Evolutionary conservation across 2,113 vertebrate genomes (phyloP).

Genomic region (Egretta garzetta): DNA sequence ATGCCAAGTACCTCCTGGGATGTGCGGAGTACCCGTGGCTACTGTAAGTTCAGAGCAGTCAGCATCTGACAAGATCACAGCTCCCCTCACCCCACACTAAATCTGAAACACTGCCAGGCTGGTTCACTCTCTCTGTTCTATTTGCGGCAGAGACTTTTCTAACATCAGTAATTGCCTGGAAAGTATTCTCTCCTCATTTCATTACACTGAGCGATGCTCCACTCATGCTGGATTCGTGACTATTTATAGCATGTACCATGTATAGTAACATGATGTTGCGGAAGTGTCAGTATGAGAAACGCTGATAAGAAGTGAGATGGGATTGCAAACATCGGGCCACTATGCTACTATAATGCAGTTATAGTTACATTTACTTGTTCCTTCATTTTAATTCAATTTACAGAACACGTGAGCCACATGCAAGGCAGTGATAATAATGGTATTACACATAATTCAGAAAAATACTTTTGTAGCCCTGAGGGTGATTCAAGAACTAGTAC

Average conservation of each 20-base stretch:
- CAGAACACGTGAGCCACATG: background rate
- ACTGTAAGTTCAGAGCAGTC: background rate
- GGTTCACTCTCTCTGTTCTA: background rate
- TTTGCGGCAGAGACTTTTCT: background rate
- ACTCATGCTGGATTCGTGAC: background rate
- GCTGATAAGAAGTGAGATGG: background rate
- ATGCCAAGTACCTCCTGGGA: background rate
- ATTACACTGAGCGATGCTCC: background rate
- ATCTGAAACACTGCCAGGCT: background rate
- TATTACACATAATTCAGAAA: background rate
- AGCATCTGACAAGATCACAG: background rate
- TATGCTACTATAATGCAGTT: background rate
- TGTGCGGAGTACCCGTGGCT: background rate
- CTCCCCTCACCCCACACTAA: background rate
- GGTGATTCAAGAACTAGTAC: background rate
- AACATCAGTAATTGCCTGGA: background rate
- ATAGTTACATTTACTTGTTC: background rate
- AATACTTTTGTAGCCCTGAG: background rate
- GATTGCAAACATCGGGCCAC: background rate
- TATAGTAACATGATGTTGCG: background rate
- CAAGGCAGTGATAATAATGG: background rate
- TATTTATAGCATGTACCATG: background rate
- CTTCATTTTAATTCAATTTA: background rate
- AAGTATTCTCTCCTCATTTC: background rate
- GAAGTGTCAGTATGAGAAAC: background rate